Evolutionary conservation across 2,113 vertebrate genomes (phyloP), one percentile per base, ranked within the genome.

Genomic region (Cygnus buccinator): DNA sequence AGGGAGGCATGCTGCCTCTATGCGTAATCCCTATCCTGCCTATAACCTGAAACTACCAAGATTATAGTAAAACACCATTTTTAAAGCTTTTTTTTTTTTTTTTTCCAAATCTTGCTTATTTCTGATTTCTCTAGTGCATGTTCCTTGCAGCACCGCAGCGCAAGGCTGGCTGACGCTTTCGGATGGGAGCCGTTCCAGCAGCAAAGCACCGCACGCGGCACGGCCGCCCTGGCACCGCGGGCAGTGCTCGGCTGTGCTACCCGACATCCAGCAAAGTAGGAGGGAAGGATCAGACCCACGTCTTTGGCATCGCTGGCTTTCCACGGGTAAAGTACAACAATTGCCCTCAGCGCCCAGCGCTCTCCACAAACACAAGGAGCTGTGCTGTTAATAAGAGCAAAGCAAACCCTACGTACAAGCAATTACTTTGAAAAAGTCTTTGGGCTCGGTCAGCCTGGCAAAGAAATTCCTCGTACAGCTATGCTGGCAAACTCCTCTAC

Each of bases 401-500:
- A 89, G 93, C 14, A 1, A 70, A 85, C 67, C 48, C 4, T 5
- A 72, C 10, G 13, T 52, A 59, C 55, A 77, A 74, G 79, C 0
- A 29, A 37, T 59, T 44, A 71, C 90, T 96, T 81, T 81, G 90
- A 89, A 74, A 58, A 57, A 82, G 89, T 87, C 89, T 87, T 43
- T 1, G 54, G 86, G 86, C 90, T 84, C 57, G 94, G 95, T 96
- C 95, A 96, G 95, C 95, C 95, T 95, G 94, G 93, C 94, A 94
- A 79, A 79, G 88, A 90, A 94, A 93, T 78, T 52, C 94, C 73
- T 84, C 43, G 61, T 84, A 89, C 90, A 6, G 90, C 68, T 95
- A 84, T 96, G 90, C 92, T 96, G 92, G 95, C 96, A 97, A 93
- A 96, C 80, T 65, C 4, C 67, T 78, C 81, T 9, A 82, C 95